A percentile compares a stretch with the other conserved stretches of the same genome.
Conservation (phyloP, 1,140 invertebrate genomes). For the Andricus grossulariae region DNA sequence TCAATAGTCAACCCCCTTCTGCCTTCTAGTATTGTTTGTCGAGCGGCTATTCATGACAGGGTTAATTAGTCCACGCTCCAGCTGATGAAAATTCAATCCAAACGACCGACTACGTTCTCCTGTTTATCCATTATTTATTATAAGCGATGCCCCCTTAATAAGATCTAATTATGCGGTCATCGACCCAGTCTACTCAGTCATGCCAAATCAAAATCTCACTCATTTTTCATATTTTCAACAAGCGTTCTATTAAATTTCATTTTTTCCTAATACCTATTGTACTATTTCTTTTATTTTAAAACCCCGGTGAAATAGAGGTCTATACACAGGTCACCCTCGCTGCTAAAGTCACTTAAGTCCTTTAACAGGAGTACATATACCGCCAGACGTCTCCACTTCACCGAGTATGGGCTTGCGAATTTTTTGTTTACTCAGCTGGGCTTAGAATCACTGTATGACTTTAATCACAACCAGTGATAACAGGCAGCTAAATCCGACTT, state of each 20-base stretch:
- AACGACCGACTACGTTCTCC: conserved; percentile 43
- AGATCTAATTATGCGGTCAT: not conserved
- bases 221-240: not conserved
- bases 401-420: no score
- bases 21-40: conserved; percentile 52
- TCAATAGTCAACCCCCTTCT: conserved; percentile 32
- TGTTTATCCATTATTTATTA: conserved; percentile 45
- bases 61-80: conserved; percentile 71
- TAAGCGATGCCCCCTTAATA: not conserved
- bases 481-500: no score
- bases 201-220: not conserved
- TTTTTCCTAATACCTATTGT: no score
- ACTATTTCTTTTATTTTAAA: no score
- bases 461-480: no score
- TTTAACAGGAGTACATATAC: no score
- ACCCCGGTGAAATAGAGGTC: no score
- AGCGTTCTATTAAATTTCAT: not conserved
- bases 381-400: no score
- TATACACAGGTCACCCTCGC: no score
- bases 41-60: conserved; percentile 58
- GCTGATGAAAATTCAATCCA: conserved; percentile 69
- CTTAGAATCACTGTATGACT: no score
- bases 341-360: no score
- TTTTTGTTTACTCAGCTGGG: not conserved
- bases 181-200: not conserved